These are phyloP conservation scores for Delphinus delphis DNA, from an alignment of 2,113 vertebrate genomes.

Conservation along the genomic window DNA sequence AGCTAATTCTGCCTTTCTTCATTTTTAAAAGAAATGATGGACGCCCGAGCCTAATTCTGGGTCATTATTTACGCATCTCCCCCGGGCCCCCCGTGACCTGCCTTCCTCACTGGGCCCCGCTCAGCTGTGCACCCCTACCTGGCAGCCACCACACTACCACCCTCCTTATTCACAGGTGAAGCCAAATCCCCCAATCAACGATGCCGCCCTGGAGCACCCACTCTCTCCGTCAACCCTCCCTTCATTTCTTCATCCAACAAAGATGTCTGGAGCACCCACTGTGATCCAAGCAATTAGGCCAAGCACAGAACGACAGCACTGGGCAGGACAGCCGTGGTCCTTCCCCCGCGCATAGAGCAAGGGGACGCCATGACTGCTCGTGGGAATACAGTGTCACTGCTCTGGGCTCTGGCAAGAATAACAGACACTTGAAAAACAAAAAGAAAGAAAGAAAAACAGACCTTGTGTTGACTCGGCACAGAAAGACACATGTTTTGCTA, in stretches of 20 bases:
- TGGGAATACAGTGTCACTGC: neutral
- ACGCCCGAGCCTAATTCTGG: neutral
- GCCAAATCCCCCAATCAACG: neutral
- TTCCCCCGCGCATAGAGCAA: fast-evolving
- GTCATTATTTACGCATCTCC: neutral
- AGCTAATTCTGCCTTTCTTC: neutral
- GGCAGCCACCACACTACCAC: no score
- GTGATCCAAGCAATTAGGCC: fast-evolving
- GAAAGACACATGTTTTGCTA: neutral
- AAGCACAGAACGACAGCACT: neutral
- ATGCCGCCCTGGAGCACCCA: fast-evolving
- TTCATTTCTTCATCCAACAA: neutral
- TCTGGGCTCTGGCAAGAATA: neutral
- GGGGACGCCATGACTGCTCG: neutral
- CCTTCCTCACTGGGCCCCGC: neutral
- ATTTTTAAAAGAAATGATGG: neutral
- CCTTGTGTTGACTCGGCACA: neutral
- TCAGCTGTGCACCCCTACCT: no score
- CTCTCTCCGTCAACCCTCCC: neutral
- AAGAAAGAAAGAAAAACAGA: neutral
- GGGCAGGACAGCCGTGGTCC: fast-evolving
- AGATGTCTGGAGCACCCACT: neutral
- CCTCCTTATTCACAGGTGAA: neutral
- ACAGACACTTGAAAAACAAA: neutral
- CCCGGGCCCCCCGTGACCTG: neutral